Evolutionary conservation across 1,140 invertebrate genomes (phyloP).

Genomic region (Bicyclus anynana): DNA sequence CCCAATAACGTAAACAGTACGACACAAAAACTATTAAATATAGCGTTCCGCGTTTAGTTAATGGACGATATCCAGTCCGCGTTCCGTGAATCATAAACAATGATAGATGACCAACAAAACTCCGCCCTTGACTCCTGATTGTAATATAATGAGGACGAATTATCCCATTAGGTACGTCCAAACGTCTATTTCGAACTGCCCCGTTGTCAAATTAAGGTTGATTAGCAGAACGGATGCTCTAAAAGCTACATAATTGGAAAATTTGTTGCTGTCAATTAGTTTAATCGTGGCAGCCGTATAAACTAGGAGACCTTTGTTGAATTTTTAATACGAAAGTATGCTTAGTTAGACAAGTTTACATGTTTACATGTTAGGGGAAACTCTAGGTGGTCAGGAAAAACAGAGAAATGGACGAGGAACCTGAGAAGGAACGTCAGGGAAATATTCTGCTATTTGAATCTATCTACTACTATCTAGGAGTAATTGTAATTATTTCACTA

Average conservation of each 20-base stretch:
- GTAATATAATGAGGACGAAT: constrained; percentile 56
- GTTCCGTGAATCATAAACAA: constrained; percentile 48
- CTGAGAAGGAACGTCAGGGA: no score
- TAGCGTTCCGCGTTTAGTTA: constrained; percentile 1
- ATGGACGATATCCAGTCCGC: constrained; percentile 28
- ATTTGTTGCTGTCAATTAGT: constrained; percentile 3
- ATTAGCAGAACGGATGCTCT: constrained; percentile 27
- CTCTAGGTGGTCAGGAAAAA: no score
- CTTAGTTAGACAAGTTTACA: no score
- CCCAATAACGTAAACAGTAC: neutral
- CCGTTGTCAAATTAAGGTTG: constrained; percentile 28
- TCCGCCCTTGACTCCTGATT: constrained; percentile 42
- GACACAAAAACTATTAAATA: neutral
- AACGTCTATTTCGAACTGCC: constrained; percentile 32
- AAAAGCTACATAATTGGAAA: constrained; percentile 15
- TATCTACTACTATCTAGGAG: no score
- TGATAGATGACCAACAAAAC: constrained; percentile 46
- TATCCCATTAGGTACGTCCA: constrained; percentile 36
- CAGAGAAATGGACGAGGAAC: no score
- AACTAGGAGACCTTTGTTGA: neutral
- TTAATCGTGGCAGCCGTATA: neutral
- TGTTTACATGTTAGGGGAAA: no score
- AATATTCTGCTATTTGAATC: no score
- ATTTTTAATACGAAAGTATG: no score
- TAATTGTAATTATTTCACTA: no score